Conservation (phyloP, 2,113 vertebrate species). For the Anser brachyrhynchus region DNA sequence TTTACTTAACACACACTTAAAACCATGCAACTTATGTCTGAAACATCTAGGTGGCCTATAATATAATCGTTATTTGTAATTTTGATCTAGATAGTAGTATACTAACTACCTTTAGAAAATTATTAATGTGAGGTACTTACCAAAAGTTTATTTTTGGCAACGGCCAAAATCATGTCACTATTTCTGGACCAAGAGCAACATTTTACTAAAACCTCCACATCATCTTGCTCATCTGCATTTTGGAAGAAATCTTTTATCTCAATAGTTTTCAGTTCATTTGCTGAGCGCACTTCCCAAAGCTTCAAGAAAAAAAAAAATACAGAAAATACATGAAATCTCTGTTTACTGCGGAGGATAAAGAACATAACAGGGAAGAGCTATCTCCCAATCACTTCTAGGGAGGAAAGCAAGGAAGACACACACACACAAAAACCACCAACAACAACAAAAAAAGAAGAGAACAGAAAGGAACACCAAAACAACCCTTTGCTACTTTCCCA, state of each 20-base stretch:
- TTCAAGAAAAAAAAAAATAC: slow-evolving; percentile 53
- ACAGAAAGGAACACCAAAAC: too few species aligned
- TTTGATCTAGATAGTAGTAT: neutral
- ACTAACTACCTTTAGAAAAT: neutral
- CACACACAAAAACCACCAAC: too few species aligned
- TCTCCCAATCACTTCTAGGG: neutral
- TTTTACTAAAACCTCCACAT: slow-evolving; percentile 83
- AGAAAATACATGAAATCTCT: neutral
- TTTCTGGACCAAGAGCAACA: slow-evolving; percentile 90
- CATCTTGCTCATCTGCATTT: slow-evolving; percentile 79
- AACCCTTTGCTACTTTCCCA: neutral
- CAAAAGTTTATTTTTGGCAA: slow-evolving; percentile 86
- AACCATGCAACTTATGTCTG: neutral
- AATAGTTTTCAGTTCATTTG: slow-evolving; percentile 87
- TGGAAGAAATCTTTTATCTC: slow-evolving; percentile 79
- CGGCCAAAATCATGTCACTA: slow-evolving; percentile 82
- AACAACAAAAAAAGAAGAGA: neutral
- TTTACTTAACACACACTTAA: neutral
- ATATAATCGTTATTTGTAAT: neutral
- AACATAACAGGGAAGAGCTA: neutral
- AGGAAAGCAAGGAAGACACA: neutral
- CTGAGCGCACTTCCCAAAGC: slow-evolving; percentile 86
- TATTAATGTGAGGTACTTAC: slow-evolving; percentile 76
- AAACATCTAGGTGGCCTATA: neutral
- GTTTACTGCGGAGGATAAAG: neutral